Base-by-base conservation (phyloP, 2,113 vertebrate species). In the Campylorhamphus procurvoides region DNA sequence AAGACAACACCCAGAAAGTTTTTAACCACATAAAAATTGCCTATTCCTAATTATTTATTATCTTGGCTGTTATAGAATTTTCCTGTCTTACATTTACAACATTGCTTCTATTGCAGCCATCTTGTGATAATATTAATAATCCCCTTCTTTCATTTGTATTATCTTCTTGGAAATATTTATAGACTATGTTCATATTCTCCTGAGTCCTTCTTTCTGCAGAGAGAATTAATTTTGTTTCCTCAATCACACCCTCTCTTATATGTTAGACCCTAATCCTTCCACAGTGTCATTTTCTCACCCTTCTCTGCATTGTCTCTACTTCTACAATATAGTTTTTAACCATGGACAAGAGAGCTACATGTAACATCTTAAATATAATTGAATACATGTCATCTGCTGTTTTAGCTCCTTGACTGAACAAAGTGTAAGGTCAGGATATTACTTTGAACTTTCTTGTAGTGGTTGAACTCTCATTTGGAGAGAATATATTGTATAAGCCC, bases 51-150 rank as follows among this genome's bases (percentile, higher is more conserved):
- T 95, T 86, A 92, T 92, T 84, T 67, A 71, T 92, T 95, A 89
- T 95, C 78, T 96, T 85, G 42, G 9, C 66, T 71, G 28, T 47
- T 90, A 90, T 1, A 88, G 63, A 73, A 81, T 88, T 87, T 73
- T 85, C 47, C 63, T 87, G 63, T 94, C 49, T 94, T 86, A 90
- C 82, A 84, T 94, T 89, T 79, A 92, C 69, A 60, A 88, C 81
- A 84, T 47, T 73, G 46, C 86, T 90, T 75, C 90, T 84, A 93
- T 87, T 89, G 35, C 78, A 91, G 44, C 24, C 69, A 82, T 92
- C 66, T 91, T 77, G 55, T 67, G 89, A 96, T 96, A 96, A 93
- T 33, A 23, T 71, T 89, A 93, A 96, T 94, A 95, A 96, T 95
- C 75, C 59, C 39, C 44, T 63, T 87, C 88, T 84, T 94, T 91